Evolutionary conservation across 2,888 invertebrate genomes (phyloP), one percentile per base, ranked within the genome.

Genomic region (Tetropium fuscum): DNA sequence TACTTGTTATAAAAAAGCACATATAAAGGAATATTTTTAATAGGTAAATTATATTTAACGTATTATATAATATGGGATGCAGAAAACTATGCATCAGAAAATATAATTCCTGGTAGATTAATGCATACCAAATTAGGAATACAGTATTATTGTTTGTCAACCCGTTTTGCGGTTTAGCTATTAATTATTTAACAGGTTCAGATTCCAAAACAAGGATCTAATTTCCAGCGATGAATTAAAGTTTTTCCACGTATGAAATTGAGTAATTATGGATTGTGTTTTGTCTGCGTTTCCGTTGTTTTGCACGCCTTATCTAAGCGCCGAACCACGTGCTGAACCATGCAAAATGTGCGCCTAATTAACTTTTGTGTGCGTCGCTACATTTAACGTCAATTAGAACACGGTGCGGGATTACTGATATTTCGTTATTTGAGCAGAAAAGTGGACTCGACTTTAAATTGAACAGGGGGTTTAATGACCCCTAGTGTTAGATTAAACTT

Each of bases 351-450:
- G 20, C 41, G 41, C 15, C 41, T 8, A 20, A 30, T 41, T 32
- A 43, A 43, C 34, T 53, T 54, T 44, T 44, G 53, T 20, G 10
- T 4, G 47, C 7, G 44, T 7, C 45, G 45, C 13, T 20, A 53
- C 51, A 47, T 47, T 51, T 32, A 60, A 55, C 55, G 43, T 44
- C 54, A 49, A 44, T 59, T 54, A 44, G 19, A 49, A 54, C 22
- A 25, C 44, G 49, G 43, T 36, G 27, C 36, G 34, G 49, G 49
- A 55, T 55, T 45, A 30, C 51, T 40, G 20, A 56, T 60, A 56
- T 60, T 60, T 51, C n/a, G 41, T 53, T 43, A 47, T 53, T 36
- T 36, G 25, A 36, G 57, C 60, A 53, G 47, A 56, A 60, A 56
- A 47, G 34, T 19, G 47, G 32, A 40, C 45, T 22, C 19, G 38